Conservation (phyloP, 2,113 vertebrate genomes). For the Steatornis caripensis region DNA sequence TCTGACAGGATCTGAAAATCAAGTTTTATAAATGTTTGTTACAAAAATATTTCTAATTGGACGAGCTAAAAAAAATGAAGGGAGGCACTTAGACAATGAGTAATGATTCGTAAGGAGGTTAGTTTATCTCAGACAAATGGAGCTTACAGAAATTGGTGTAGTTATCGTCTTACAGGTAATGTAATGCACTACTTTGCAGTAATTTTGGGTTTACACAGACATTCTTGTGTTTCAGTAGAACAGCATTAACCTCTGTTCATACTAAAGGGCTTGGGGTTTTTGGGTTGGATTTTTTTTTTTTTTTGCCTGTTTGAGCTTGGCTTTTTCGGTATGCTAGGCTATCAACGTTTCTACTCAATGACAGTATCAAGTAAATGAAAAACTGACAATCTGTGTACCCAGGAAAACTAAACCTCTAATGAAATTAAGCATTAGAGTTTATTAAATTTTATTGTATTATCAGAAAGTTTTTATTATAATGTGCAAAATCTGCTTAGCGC, state of each 20-base stretch:
- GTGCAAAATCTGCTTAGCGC: slow-evolving; percentile 80
- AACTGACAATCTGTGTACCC: slow-evolving; percentile 64
- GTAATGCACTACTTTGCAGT: slow-evolving; percentile 29
- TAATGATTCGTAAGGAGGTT: slow-evolving; percentile 61
- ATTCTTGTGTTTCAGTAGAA: background rate
- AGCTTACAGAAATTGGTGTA: slow-evolving; percentile 53
- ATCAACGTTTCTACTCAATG: slow-evolving; percentile 47
- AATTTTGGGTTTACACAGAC: slow-evolving; percentile 47
- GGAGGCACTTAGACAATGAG: slow-evolving; percentile 58
- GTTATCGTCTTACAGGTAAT: slow-evolving; percentile 60
- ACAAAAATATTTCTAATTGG: slow-evolving; percentile 63
- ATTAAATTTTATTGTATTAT: slow-evolving; percentile 81
- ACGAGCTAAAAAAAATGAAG: slow-evolving; percentile 55
- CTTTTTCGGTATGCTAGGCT: slow-evolving; percentile 2
- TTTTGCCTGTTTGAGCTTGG: background rate
- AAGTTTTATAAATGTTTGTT: slow-evolving; percentile 70
- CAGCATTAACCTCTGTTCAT: background rate
- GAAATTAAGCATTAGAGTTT: slow-evolving; percentile 80
- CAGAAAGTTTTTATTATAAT: slow-evolving; percentile 83
- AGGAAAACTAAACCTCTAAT: slow-evolving; percentile 73
- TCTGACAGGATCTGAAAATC: slow-evolving; percentile 66
- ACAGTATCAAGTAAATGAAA: slow-evolving; percentile 64
- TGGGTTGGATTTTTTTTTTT: background rate
- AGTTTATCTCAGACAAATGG: slow-evolving; percentile 53
- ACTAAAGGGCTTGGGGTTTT: background rate